Conservation (phyloP, 2,888 invertebrate genomes). For the Protodeltote pygarga region DNA sequence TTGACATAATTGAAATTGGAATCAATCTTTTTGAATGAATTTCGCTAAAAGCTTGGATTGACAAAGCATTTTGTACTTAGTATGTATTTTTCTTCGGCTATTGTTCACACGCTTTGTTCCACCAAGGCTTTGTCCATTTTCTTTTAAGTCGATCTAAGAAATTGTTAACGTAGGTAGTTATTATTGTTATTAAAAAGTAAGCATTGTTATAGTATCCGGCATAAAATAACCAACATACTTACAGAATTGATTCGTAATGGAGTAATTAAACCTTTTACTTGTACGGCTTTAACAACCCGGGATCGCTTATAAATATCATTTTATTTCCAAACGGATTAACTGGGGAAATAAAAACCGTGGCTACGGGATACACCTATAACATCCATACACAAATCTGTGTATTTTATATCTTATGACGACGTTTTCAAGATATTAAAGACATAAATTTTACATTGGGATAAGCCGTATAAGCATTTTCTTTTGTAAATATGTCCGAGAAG, state of each 20-base stretch:
- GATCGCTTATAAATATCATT: slow-evolving; percentile 14
- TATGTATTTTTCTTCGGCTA: slow-evolving; percentile 58
- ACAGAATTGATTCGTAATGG: slow-evolving; percentile 8
- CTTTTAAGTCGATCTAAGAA: slow-evolving; percentile 59
- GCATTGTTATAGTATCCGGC: slow-evolving; percentile 35
- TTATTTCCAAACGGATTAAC: slow-evolving; percentile 24
- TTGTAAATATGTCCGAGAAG: slow-evolving; percentile 31
- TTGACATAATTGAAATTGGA: slow-evolving; percentile 33
- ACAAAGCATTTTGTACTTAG: slow-evolving; percentile 53
- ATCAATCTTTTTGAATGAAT: slow-evolving; percentile 45
- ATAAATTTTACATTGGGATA: slow-evolving; percentile 45
- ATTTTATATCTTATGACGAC: slow-evolving; percentile 27
- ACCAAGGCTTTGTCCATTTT: slow-evolving; percentile 59
- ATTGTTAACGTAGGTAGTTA: slow-evolving; percentile 54
- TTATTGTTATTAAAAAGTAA: slow-evolving; percentile 52
- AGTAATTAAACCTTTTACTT: slow-evolving; percentile 1
- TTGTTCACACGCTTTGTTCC: slow-evolving; percentile 64
- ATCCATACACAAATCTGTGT: slow-evolving; percentile 27
- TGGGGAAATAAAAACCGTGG: slow-evolving; percentile 25
- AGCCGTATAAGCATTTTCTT: slow-evolving; percentile 41
- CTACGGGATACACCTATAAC: slow-evolving; percentile 8
- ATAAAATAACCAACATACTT: slow-evolving; percentile 16
- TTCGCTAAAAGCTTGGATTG: slow-evolving; percentile 51
- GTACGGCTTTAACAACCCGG: not conserved
- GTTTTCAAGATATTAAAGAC: slow-evolving; percentile 44